These are phyloP conservation scores for Agrotis exclamationis DNA, from an alignment of 2,888 invertebrate genomes.

Conservation along the genomic window DNA sequence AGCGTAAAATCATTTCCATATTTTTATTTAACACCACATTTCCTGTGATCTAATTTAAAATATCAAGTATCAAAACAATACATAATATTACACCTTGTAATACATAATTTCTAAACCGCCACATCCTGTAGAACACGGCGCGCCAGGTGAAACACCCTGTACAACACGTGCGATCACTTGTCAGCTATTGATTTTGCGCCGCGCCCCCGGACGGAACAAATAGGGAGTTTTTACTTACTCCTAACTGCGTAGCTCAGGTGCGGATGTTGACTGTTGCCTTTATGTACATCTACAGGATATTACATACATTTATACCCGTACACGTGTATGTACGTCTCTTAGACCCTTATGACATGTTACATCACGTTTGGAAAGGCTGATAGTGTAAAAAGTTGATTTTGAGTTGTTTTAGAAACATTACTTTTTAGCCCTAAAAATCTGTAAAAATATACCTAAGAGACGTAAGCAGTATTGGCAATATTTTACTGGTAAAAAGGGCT, in stretches of 20 bases:
- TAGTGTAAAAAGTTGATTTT: not conserved
- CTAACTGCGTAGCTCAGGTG: constrained; percentile 45
- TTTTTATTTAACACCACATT: not conserved
- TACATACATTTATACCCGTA: not conserved
- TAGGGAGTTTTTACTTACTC: constrained; percentile 53
- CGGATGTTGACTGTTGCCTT: constrained; percentile 45
- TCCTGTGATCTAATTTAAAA: not conserved
- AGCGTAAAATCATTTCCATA: too few relatives aligned
- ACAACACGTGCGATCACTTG: constrained; percentile 56
- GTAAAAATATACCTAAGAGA: too few relatives aligned
- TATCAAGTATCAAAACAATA: too few relatives aligned
- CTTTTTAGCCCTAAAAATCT: not conserved
- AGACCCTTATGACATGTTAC: constrained; percentile 11
- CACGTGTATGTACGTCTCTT: not conserved
- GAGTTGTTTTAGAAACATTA: not conserved
- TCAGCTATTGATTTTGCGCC: constrained; percentile 67
- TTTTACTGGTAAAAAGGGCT: too few relatives aligned
- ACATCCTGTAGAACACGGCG: constrained; percentile 17
- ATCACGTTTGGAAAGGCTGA: not conserved
- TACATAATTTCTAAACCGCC: not conserved
- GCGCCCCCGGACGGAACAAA: constrained; percentile 60
- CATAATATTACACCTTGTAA: not conserved
- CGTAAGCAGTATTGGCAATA: too few relatives aligned
- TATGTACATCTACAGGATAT: constrained; percentile 17
- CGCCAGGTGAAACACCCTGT: constrained; percentile 25